Percentiles rank a stretch among this genome's conserved stretches.
phyloP scores from a whole-genome alignment of 1,140 invertebrate species.

The Tetranychus cinnabarinus region DNA sequence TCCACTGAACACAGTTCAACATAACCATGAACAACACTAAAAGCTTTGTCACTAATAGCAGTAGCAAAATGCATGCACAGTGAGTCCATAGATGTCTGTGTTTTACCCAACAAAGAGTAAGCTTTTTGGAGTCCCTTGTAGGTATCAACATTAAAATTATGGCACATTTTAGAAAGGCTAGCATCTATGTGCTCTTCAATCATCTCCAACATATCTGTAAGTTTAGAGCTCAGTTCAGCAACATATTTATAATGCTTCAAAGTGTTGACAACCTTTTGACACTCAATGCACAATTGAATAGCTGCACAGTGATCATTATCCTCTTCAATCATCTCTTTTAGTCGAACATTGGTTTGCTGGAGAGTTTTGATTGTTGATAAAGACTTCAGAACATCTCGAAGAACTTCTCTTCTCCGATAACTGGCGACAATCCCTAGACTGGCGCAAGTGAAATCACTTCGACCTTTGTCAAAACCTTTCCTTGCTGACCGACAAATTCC shows the following conservation, averaged over 20 bases:
- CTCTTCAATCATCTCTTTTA: slow-evolving; percentile 46
- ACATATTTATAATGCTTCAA: slow-evolving; percentile 66
- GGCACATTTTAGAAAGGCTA: slow-evolving; percentile 45
- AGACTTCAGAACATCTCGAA: slow-evolving; percentile 46
- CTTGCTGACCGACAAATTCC: slow-evolving; percentile 42
- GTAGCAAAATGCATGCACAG: slow-evolving; percentile 83
- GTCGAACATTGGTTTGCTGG: slow-evolving; percentile 52
- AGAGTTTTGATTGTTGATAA: slow-evolving; percentile 56
- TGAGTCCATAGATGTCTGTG: slow-evolving; percentile 71
- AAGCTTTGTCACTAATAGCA: slow-evolving; percentile 67
- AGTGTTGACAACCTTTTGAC: slow-evolving; percentile 50
- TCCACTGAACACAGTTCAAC: slow-evolving; percentile 30
- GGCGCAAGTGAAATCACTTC: slow-evolving; percentile 52
- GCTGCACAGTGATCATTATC: slow-evolving; percentile 69
- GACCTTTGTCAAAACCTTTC: slow-evolving; percentile 29
- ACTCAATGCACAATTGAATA: slow-evolving; percentile 62
- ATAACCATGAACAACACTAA: slow-evolving; percentile 46
- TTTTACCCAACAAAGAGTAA: slow-evolving; percentile 59
- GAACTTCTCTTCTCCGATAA: slow-evolving; percentile 55
- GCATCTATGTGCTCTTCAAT: slow-evolving; percentile 75
- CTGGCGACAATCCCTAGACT: slow-evolving; percentile 65
- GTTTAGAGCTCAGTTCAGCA: slow-evolving; percentile 45
- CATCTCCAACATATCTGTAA: slow-evolving; percentile 56
- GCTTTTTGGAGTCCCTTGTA: slow-evolving; percentile 60
- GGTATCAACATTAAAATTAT: slow-evolving; percentile 22